phyloP scores from a whole-genome alignment of 2,888 invertebrate genomes.

The Ellobium chinense region DNA sequence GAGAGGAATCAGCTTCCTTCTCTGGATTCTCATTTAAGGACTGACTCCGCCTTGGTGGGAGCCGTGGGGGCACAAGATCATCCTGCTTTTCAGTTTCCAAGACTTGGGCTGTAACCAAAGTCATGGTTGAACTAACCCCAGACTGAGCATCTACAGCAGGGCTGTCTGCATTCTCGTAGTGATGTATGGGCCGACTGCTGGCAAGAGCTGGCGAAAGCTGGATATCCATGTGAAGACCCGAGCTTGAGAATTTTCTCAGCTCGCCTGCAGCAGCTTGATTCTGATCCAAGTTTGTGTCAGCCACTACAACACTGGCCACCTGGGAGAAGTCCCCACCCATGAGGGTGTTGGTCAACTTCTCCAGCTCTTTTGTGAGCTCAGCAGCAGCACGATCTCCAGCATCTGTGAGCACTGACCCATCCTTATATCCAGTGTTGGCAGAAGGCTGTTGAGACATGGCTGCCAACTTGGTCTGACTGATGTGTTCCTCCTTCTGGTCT shows the following conservation, averaged over 20 bases:
- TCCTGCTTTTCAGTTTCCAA: neutral
- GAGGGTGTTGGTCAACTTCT: neutral
- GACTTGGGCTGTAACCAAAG: no score
- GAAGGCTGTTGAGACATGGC: neutral
- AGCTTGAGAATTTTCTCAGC: neutral
- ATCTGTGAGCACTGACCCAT: neutral
- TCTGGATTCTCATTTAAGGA: slow-evolving; percentile 39
- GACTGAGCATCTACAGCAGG: neutral
- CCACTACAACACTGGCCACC: neutral
- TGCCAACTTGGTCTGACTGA: neutral
- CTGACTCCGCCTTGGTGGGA: slow-evolving; percentile 37
- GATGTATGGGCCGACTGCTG: neutral
- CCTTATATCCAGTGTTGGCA: no score
- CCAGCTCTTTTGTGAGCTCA: slow-evolving; percentile 2
- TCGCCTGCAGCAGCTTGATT: neutral
- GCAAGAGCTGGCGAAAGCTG: neutral
- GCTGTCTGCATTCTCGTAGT: neutral
- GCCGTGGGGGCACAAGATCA: slow-evolving; percentile 14
- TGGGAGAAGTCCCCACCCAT: neutral
- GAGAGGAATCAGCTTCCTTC: neutral
- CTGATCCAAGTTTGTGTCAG: neutral
- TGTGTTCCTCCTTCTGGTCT: neutral
- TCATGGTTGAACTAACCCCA: neutral
- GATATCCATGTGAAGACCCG: neutral
- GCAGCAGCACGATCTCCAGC: slow-evolving; percentile 12